Evolutionary conservation across 30 jellyfish, hydroid and myxozoan species (phyloP).

Genomic region (Pseudorhiza aurosa): DNA sequence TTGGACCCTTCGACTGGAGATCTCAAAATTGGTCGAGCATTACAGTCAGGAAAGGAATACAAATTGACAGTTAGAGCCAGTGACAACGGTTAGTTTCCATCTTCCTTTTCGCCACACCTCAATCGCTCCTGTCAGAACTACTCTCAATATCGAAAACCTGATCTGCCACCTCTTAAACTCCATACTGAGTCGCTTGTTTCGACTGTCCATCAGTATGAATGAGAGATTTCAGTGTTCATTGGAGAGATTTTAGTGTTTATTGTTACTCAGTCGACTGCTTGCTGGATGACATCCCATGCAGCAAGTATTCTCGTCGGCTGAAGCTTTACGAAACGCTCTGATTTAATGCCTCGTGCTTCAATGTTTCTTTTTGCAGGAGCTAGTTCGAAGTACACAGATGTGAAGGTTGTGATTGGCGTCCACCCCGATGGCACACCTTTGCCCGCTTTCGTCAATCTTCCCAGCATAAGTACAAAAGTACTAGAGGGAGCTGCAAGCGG

Average conservation of each 20-base stretch:
- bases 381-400: conserved; percentile 35
- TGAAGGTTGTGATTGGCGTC: conserved; percentile 67
- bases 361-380: conserved; percentile 44
- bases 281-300: too few species aligned
- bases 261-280: too few species aligned
- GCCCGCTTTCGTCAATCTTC: conserved; percentile 51
- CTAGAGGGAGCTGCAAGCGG: conserved; percentile 72
- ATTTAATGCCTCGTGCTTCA: too few species aligned
- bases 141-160: too few species aligned
- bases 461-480: neutral
- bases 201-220: too few species aligned
- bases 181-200: too few species aligned
- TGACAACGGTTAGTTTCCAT: conserved; percentile 53
- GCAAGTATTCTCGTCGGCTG: too few species aligned
- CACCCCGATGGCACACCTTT: conserved; percentile 47
- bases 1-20: conserved; percentile 66
- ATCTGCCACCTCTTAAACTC: too few species aligned
- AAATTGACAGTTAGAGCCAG: conserved; percentile 79
- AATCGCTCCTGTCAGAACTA: too few species aligned
- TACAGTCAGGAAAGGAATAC: conserved; percentile 67
- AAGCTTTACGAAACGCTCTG: too few species aligned
- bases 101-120: neutral
- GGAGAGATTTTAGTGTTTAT: too few species aligned
- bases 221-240: too few species aligned
- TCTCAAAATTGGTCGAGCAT: conserved; percentile 49